phyloP scores from a whole-genome alignment of 2,797 vertebrate species.

The Amniataba percoides region DNA sequence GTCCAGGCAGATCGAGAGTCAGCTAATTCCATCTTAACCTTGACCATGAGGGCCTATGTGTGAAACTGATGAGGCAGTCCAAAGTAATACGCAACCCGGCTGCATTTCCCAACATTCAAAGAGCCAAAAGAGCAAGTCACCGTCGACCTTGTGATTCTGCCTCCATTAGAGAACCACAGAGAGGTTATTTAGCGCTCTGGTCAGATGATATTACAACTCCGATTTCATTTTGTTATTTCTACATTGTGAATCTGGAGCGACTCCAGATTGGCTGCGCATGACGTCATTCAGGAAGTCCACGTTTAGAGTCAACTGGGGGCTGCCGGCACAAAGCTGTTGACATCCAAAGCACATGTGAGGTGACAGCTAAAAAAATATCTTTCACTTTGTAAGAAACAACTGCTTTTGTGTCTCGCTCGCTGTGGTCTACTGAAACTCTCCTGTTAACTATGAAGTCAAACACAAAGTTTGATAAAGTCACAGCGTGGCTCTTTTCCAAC shows the following conservation, averaged over 20 bases:
- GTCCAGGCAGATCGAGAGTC: constrained; percentile 51
- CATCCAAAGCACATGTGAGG: not conserved
- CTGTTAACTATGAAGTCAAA: not conserved
- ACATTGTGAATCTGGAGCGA: constrained; percentile 3
- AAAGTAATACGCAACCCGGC: constrained; percentile 23
- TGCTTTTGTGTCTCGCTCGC: not conserved
- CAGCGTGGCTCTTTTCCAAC: no score
- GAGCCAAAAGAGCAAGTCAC: constrained; percentile 43
- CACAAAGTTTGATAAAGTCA: not conserved
- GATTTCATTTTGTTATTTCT: constrained; percentile 28
- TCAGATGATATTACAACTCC: constrained; percentile 18
- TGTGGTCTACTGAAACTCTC: not conserved
- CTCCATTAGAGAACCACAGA: constrained; percentile 13
- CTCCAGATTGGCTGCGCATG: not conserved
- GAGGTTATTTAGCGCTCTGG: constrained; percentile 1
- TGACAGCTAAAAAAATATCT: constrained; percentile 1
- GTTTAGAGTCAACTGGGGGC: not conserved
- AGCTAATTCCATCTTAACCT: constrained; percentile 60
- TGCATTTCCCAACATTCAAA: constrained; percentile 43
- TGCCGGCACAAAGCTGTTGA: not conserved
- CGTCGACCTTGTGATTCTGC: constrained; percentile 36
- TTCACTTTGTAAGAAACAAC: not conserved
- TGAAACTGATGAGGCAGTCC: constrained; percentile 46
- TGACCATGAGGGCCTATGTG: constrained; percentile 22
- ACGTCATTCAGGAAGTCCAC: constrained; percentile 23